Conservation (phyloP, 1,140 invertebrate genomes). For the Leptopilina clavipes region DNA sequence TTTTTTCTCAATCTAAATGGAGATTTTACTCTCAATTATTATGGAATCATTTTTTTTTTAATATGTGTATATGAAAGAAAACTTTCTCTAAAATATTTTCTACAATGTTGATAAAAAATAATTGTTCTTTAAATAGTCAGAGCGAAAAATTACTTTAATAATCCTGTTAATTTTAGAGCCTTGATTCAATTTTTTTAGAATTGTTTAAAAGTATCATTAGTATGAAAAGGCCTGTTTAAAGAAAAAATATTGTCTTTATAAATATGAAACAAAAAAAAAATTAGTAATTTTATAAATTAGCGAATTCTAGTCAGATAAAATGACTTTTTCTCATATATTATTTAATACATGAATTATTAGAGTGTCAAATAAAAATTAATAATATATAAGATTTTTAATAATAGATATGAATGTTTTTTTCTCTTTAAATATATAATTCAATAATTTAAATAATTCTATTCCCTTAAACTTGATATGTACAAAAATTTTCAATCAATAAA, state of each 20-base stretch:
- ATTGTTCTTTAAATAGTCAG: neutral
- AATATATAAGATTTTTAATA: neutral
- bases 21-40: constrained; percentile 1
- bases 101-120: neutral
- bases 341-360: neutral
- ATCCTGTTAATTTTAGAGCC: neutral
- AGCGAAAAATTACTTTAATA: neutral
- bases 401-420: no score
- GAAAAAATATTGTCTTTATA: neutral
- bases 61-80: neutral
- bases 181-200: neutral
- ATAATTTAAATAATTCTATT: neutral
- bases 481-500: no score
- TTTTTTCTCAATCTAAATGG: neutral
- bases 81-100: constrained; percentile 11
- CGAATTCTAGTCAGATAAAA: neutral
- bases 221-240: neutral
- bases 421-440: no score
- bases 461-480: constrained; percentile 7
- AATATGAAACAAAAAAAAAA: constrained; percentile 5
- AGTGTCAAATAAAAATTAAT: neutral
- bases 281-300: neutral
- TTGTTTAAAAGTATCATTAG: neutral
- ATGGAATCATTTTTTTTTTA: neutral
- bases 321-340: neutral